Base-by-base conservation (phyloP, 2,888 invertebrate species). In the Campoplex capitator region DNA sequence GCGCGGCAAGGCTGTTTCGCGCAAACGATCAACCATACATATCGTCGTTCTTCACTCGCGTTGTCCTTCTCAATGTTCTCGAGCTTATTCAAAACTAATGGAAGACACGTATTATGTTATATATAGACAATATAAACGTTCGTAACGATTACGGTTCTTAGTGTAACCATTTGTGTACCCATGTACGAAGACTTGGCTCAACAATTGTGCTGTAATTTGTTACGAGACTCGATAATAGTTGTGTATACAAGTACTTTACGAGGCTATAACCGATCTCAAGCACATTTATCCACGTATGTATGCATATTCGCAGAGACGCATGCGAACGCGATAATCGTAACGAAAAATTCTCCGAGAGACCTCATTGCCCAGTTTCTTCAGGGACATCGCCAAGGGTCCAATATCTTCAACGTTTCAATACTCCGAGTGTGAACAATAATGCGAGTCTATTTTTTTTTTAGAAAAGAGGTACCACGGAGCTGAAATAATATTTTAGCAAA, bases 1-100 rank as follows among this genome's bases (percentile, higher is more conserved):
- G 23, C 56, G 32, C 56, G 32, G 56, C 84, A 84, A 87, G 84
- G 84, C 74, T 82, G 75, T 84, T 84, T 84, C 18, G 58, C 82
- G 54, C 83, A 68, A 81, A 28, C 74, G 48, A 74, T 74, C 82
- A 28, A 13, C 23, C 45, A 9, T n/a, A 11, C 16, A 32, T 76
- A 58, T 23, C 9, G 42, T 32, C 56, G 48, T 62, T 58, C 38
- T 68, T 54, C 70, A 70, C 54, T 79, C 28, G 56, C 38, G 62
- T 77, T 79, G 77, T 76, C 70, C 80, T 62, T 48, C 65, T 48
- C 32, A 45, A 58, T 75, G 54, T 18, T 16, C n/a, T 9, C 62
- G 32, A 62, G 58, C 18, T 45, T 74, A 86, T 89, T 88, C 81
- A 83, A 84, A 83, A 74, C 84, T 78, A 73, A 88, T 78, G 77